phyloP scores from a whole-genome alignment of 2,797 vertebrate genomes.

The Toxotes lorentzi region DNA sequence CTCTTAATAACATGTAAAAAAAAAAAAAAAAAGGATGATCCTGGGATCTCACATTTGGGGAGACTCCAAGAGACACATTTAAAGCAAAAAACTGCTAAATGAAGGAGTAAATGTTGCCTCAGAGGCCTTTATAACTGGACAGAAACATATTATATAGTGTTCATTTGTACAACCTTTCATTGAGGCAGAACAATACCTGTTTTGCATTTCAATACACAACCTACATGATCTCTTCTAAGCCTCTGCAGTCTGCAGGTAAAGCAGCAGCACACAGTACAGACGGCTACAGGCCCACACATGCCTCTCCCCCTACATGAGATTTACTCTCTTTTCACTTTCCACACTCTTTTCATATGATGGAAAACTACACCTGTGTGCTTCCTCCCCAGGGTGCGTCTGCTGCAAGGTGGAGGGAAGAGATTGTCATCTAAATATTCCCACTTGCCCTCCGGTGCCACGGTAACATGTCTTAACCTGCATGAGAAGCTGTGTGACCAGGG shows the following conservation, averaged over 20 bases:
- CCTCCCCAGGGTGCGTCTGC: background rate
- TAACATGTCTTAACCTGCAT: slow-evolving; percentile 41
- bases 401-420: slow-evolving; percentile 7
- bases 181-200: background rate
- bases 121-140: background rate
- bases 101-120: background rate
- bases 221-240: background rate
- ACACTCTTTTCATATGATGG: slow-evolving; percentile 4
- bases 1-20: too few relatives aligned
- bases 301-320: background rate
- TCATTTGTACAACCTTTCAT: background rate
- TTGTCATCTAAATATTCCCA: slow-evolving; percentile 55
- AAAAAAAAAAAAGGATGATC: background rate
- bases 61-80: too few relatives aligned
- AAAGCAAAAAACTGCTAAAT: background rate
- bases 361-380: slow-evolving; percentile 44
- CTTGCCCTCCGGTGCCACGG: slow-evolving; percentile 43
- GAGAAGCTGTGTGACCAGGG: slow-evolving; percentile 1
- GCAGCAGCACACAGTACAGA: background rate
- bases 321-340: background rate
- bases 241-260: slow-evolving; percentile 1
- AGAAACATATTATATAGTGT: background rate
- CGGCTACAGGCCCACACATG: slow-evolving; percentile 1
- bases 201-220: background rate
- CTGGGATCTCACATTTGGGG: too few relatives aligned